Evolutionary conservation across 1,140 invertebrate genomes (phyloP), one percentile per base, ranked within the genome.

Genomic region (Macrosteles quadrilineatus): DNA sequence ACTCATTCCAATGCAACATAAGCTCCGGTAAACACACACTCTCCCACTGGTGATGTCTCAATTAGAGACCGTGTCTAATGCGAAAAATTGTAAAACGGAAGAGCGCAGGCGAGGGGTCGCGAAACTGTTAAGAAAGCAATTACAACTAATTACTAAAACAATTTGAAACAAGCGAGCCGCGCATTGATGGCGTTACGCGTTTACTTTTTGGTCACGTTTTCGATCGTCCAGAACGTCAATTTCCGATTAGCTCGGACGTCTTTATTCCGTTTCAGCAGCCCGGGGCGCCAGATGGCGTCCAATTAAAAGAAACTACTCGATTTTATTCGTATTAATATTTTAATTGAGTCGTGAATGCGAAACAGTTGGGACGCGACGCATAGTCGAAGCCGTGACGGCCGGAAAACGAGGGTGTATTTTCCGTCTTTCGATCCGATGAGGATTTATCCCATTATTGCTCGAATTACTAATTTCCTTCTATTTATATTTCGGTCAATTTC

Each of bases 401-500:
- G 32, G 63, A 45, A 66, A 43, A 27, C 32, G 21, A 45, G 36
- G 63, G 40, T 43, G n/a, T n/a, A 23, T 64, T 66, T 66, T 43
- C 63, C 40, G n/a, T 45, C 63, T 66, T 66, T 66, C 63, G 63
- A 66, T 66, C 63, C 63, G 21, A 36, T 43, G 32, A 66, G 32
- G 63, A 66, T 66, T 66, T 66, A 66, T 66, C 63, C 63, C 63
- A 66, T 66, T 66, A 66, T 66, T 66, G 63, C 31, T 66, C 27
- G 63, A 66, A 66, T 66, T 66, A 66, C 36, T 66, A 66, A 66
- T 66, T 66, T 66, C 63, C 63, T 66, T 66, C 63, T 66, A 43
- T 66, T 66, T 66, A 66, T 66, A 66, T 66, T 66, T 66, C 63
- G 63, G 63, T 66, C 63, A 66, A 66, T 66, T 66, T 66, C 63